Conservation (phyloP, 2,113 vertebrate species). For the Gnathochromis pfefferi region DNA sequence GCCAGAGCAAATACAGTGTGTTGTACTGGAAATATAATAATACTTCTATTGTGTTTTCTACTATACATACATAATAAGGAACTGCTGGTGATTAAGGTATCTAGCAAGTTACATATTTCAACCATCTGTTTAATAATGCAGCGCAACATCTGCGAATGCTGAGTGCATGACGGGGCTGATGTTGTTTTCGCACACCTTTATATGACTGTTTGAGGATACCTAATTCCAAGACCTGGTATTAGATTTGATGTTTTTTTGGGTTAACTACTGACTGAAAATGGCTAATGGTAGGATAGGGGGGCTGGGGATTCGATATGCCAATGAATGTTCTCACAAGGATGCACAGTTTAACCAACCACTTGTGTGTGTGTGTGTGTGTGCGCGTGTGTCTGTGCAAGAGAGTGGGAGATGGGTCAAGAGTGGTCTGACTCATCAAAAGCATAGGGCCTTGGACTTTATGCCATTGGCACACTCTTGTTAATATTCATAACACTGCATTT, state of each 20-base stretch:
- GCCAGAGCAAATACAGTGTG: neutral
- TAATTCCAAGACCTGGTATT: neutral
- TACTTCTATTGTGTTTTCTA: neutral
- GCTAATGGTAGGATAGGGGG: neutral
- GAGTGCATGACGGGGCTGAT: neutral
- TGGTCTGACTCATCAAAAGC: neutral
- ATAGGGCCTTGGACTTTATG: neutral
- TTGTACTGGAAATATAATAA: neutral
- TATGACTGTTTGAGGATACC: neutral
- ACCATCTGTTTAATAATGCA: neutral
- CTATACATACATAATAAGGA: neutral
- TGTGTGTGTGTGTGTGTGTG: no score
- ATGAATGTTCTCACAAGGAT: neutral
- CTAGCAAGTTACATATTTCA: neutral
- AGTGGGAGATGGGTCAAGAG: neutral
- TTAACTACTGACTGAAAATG: neutral
- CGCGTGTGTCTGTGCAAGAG: neutral
- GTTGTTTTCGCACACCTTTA: neutral
- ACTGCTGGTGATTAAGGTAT: neutral
- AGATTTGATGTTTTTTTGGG: neutral
- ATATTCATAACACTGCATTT: neutral
- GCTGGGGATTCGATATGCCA: neutral
- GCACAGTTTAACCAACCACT: neutral
- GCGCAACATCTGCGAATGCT: neutral
- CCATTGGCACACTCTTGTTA: neutral